These are phyloP conservation scores for Bothrops jararaca DNA, from an alignment of 2,113 vertebrate genomes.

Conservation along the genomic window DNA sequence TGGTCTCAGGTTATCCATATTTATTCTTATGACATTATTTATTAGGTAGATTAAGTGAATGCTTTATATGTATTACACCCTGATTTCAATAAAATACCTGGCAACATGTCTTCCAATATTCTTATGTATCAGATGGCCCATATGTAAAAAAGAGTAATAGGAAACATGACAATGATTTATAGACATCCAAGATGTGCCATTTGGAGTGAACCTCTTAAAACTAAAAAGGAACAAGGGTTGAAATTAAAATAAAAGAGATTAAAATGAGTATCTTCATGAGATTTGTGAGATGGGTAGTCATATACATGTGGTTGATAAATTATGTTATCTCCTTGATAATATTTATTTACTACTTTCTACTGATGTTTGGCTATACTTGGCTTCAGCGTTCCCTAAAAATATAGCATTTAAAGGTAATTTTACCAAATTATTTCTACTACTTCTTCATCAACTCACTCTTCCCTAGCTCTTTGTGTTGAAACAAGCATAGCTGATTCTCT, in stretches of 20 bases:
- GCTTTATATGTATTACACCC: background rate
- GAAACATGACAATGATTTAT: background rate
- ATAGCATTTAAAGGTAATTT: background rate
- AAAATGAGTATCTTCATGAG: background rate
- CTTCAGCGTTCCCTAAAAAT: background rate
- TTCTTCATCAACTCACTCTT: background rate
- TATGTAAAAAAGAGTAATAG: background rate
- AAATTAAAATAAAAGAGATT: background rate
- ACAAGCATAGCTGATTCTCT: background rate
- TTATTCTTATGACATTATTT: background rate
- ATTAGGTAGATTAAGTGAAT: background rate
- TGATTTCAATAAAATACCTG: background rate
- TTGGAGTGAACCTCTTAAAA: background rate
- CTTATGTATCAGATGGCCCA: background rate
- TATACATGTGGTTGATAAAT: background rate
- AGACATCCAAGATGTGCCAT: background rate
- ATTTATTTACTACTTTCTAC: background rate
- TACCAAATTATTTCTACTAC: background rate
- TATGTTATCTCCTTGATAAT: background rate
- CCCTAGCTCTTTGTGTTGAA: background rate
- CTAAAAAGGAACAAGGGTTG: background rate
- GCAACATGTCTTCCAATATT: background rate
- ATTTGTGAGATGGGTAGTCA: background rate
- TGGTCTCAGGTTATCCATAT: background rate
- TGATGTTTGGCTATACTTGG: background rate